Percentiles rank a stretch among this genome's conserved stretches.
Evolutionary conservation across 1,140 invertebrate genomes (phyloP).

Genomic region (Megalopta genalis): DNA sequence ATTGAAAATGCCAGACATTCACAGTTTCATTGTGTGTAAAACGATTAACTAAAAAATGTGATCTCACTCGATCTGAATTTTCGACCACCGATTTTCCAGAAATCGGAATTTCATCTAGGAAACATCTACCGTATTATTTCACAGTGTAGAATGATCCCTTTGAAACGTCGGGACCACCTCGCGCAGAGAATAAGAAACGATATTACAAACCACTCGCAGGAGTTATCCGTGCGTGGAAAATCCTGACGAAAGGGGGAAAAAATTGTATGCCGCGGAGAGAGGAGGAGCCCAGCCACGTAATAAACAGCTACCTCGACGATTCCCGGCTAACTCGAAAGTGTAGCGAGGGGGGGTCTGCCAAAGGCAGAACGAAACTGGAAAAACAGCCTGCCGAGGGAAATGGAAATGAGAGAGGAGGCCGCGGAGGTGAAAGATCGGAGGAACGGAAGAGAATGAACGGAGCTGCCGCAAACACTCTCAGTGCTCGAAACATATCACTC

Average conservation of each 20-base stretch:
- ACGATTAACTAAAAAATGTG: too few relatives aligned
- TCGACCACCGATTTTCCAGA: too few relatives aligned
- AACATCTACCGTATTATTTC: neutral
- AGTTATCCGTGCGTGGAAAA: conserved; percentile 18
- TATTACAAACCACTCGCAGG: neutral
- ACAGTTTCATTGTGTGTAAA: too few relatives aligned
- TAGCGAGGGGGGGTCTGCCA: conserved; percentile 11
- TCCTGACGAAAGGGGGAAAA: neutral
- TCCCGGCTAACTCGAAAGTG: conserved; percentile 43
- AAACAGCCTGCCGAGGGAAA: neutral
- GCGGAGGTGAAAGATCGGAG: neutral
- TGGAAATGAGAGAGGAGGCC: neutral
- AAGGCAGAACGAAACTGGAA: neutral
- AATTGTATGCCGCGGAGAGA: neutral
- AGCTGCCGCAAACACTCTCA: conserved; percentile 40
- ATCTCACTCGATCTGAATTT: too few relatives aligned
- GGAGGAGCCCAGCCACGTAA: neutral
- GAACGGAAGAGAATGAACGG: conserved; percentile 14
- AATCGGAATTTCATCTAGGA: neutral
- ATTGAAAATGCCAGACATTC: too few relatives aligned
- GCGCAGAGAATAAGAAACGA: neutral
- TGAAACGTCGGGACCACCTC: neutral
- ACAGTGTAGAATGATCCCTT: neutral
- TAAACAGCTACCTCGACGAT: conserved; percentile 51
- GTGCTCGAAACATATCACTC: conserved; percentile 34